Evolutionary conservation across 1,140 invertebrate species (phyloP).

Genomic region (Lineus longissimus): DNA sequence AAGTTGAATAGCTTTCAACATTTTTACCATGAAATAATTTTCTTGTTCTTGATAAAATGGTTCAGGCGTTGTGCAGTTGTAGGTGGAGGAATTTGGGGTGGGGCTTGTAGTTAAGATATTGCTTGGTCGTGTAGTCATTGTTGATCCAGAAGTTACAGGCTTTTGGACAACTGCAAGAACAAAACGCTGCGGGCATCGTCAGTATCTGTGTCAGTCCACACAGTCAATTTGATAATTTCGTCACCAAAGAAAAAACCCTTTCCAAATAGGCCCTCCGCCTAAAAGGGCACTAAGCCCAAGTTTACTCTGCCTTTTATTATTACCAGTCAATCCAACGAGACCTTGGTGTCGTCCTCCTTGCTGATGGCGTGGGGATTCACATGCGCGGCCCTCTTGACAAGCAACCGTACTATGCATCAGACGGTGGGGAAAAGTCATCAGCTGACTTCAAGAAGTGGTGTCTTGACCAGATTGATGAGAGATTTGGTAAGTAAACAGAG

Average conservation of each 20-base stretch:
- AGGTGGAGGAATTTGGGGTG: too few relatives aligned
- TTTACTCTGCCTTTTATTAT: background rate
- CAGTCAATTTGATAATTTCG: background rate
- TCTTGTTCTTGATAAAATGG: too few relatives aligned
- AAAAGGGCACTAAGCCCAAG: background rate
- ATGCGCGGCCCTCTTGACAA: conserved; percentile 21
- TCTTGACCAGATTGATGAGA: conserved; percentile 8
- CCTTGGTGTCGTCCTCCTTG: conserved; percentile 18
- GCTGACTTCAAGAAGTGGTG: conserved; percentile 4
- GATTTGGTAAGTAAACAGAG: conserved; percentile 17
- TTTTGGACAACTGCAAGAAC: too few relatives aligned
- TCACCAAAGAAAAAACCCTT: background rate
- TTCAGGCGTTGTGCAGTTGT: too few relatives aligned
- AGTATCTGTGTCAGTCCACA: background rate
- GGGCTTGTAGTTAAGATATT: too few relatives aligned
- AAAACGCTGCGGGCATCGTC: too few relatives aligned
- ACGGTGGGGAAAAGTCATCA: conserved; percentile 4
- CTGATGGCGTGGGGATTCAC: conserved; percentile 18
- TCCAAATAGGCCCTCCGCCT: background rate
- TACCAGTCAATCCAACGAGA: conserved; percentile 23
- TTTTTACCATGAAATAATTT: too few relatives aligned
- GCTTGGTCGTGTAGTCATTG: too few relatives aligned
- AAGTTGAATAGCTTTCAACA: too few relatives aligned
- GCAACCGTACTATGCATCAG: background rate
- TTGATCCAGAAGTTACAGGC: too few relatives aligned